phyloP scores from a whole-genome alignment of 2,888 invertebrate species.

The Monopis laevigella region DNA sequence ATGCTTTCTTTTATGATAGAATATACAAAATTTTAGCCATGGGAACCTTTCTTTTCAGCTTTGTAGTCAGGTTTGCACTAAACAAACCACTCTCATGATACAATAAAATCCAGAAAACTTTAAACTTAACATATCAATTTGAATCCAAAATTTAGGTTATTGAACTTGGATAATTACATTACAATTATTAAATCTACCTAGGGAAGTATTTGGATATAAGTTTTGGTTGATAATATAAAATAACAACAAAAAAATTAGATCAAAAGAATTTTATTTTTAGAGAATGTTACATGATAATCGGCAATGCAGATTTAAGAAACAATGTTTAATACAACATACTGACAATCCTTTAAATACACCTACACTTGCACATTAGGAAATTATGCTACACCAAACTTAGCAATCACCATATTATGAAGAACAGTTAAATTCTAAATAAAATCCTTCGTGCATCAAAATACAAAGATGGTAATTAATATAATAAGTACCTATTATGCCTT shows the following conservation, averaged over 20 bases:
- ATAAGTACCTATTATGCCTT: slow-evolving; percentile 18
- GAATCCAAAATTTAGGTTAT: too few relatives aligned
- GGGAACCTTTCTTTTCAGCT: too few relatives aligned
- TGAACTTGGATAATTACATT: too few relatives aligned
- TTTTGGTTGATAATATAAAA: slow-evolving; percentile 15
- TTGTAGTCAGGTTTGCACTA: too few relatives aligned
- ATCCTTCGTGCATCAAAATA: slow-evolving; percentile 39
- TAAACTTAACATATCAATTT: too few relatives aligned
- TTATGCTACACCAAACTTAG: slow-evolving; percentile 55
- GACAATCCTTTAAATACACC: slow-evolving; percentile 54
- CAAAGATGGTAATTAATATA: slow-evolving; percentile 15
- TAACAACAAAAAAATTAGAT: slow-evolving; percentile 32
- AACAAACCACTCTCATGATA: too few relatives aligned
- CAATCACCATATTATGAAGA: slow-evolving; percentile 41
- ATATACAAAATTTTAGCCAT: too few relatives aligned
- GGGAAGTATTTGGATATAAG: slow-evolving; percentile 15
- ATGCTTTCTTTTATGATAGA: too few relatives aligned
- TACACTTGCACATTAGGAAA: slow-evolving; percentile 55
- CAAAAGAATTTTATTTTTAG: slow-evolving; percentile 68
- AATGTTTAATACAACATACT: slow-evolving; percentile 59
- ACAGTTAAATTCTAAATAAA: slow-evolving; percentile 44
- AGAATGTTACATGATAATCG: slow-evolving; percentile 32
- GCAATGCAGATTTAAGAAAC: slow-evolving; percentile 64
- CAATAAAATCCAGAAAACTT: too few relatives aligned
- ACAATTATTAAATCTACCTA: too few relatives aligned